Base-by-base conservation (phyloP, 2,113 vertebrate species). In the Grus americana region DNA sequence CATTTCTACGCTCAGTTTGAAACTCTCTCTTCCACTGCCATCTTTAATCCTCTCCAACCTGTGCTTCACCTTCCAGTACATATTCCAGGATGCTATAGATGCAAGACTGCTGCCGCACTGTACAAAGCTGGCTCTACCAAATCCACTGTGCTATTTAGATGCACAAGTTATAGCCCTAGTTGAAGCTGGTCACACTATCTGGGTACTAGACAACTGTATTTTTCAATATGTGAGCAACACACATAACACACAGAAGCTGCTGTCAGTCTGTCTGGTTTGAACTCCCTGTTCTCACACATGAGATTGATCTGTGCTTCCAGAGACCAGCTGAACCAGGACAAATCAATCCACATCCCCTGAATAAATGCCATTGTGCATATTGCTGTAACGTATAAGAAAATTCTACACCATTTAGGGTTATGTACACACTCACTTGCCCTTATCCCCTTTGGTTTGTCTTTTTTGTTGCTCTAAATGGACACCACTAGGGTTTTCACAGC, bases 401-500 rank as follows among this genome's bases (percentile, higher is more conserved):
- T 52, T 61, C 26, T 30, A 50, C 19, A 26, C 11, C 6, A 0
- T 34, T 54, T 10, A 68, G 26, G 21, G 23, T 68, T 85, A 81
- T 22, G 27, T 8, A 85, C 10, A 61, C 61, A 57, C 72, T 81
- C 86, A 85, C 58, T 55, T 86, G 30, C 42, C 73, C 52, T 61
- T 36, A n/a, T 30, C 11, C 47, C 23, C 67, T 47, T 62, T 67
- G 57, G 27, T 72, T 87, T 84, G 68, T 15, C 34, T 70, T 66
- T 95, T 72, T 79, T 79, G n/a, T 34, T 85, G 71, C 54, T 91
- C 83, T 94, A 70, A 88, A 90, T 59, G 50, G 50, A 76, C 29
- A 76, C 18, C 58, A 55, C 19, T n/a, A 66, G 22, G 24, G 32
- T 50, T 94, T 95, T 79, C 91, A 79, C 22, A 79, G 73, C 73